Evolutionary conservation across 2,797 vertebrate species (phyloP).

Genomic region (Gambelia wislizenii): DNA sequence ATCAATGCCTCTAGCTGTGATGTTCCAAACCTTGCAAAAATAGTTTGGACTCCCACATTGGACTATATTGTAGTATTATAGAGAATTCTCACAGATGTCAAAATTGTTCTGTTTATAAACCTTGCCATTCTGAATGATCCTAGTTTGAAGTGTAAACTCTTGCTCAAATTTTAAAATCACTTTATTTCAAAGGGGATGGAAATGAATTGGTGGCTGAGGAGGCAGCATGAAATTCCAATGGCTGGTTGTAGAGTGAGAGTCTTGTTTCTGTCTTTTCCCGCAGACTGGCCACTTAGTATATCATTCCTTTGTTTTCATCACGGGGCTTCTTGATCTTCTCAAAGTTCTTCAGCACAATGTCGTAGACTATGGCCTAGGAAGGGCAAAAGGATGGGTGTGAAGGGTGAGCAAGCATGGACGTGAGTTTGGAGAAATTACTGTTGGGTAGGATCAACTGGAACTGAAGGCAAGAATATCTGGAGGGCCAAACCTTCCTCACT

Average conservation of each 20-base stretch:
- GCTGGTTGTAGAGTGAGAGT: too few species aligned
- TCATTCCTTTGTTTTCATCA: constrained; percentile 90
- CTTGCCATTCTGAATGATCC: not conserved
- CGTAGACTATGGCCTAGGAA: constrained; percentile 87
- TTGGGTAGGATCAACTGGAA: too few species aligned
- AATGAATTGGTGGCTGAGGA: too few species aligned
- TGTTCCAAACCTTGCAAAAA: too few species aligned
- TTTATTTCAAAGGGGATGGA: constrained; percentile 3
- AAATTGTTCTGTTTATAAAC: not conserved
- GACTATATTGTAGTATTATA: too few species aligned
- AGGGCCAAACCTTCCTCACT: too few species aligned
- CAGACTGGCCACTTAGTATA: constrained; percentile 81
- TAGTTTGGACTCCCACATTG: too few species aligned
- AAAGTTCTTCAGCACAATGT: constrained; percentile 91
- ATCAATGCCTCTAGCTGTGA: not conserved
- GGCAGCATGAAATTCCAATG: not conserved
- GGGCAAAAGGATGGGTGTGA: not conserved
- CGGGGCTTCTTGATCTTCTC: constrained; percentile 93
- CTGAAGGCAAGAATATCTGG: too few species aligned
- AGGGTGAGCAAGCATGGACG: too few species aligned
- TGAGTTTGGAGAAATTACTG: too few species aligned
- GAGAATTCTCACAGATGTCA: not conserved
- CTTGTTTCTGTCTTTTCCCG: not conserved
- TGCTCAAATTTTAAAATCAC: not conserved
- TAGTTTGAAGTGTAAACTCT: not conserved